Conservation (phyloP, 2,888 invertebrate genomes). For the Cantharis lateralis region DNA sequence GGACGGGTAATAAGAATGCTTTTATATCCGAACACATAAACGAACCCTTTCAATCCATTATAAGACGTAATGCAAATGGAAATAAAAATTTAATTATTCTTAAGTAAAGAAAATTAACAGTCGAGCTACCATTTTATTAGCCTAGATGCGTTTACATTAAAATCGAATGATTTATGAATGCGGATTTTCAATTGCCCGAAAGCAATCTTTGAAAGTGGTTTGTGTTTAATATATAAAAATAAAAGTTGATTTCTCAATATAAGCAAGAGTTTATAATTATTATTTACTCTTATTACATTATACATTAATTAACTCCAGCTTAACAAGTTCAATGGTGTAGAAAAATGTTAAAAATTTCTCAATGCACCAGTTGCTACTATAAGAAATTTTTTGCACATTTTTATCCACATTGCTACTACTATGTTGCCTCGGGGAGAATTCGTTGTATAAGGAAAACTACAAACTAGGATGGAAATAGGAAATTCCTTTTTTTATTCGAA, state of each 20-base stretch:
- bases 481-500: not conserved
- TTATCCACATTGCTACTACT: not conserved
- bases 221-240: not conserved
- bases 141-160: not conserved
- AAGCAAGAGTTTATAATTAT: not conserved
- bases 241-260: not conserved
- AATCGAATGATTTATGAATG: constrained; percentile 19
- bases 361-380: not conserved
- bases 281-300: not conserved
- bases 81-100: not conserved
- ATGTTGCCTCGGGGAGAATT: not conserved
- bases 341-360: not conserved
- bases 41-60: not conserved
- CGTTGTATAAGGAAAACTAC: not conserved
- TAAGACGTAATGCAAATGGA: not conserved
- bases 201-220: constrained; percentile 8
- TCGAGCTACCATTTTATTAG: not conserved
- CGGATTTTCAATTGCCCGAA: constrained; percentile 21
- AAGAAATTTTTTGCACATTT: not conserved
- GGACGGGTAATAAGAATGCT: not conserved
- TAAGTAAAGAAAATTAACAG: not conserved
- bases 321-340: not conserved
- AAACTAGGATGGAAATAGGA: not conserved
- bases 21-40: not conserved
- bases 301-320: not conserved